Conservation (phyloP, 2,888 invertebrate species). For the Germaria angustata region DNA sequence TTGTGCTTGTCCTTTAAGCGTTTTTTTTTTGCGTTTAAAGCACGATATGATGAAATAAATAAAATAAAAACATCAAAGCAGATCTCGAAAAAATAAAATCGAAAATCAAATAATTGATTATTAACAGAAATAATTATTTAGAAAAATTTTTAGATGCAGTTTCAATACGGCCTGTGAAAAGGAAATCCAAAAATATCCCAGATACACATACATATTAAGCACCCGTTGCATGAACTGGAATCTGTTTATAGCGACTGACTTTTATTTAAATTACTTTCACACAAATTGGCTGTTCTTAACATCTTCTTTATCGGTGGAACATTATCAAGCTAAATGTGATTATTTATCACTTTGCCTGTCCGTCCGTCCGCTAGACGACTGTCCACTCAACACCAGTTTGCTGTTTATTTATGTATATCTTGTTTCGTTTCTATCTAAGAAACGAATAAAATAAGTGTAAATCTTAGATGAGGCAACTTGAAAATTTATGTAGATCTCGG, state of each 20-base stretch:
- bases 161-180: too few relatives aligned
- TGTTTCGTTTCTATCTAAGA: neutral
- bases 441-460: constrained; percentile 3
- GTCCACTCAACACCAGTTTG: neutral
- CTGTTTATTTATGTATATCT: neutral
- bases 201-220: neutral
- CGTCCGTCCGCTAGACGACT: neutral
- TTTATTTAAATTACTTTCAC: constrained; percentile 13
- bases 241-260: neutral
- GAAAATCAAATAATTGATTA: too few relatives aligned
- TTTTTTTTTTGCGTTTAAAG: too few relatives aligned
- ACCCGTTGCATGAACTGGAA: constrained; percentile 1
- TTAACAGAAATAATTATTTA: too few relatives aligned
- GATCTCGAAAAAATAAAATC: too few relatives aligned
- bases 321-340: constrained; percentile 13
- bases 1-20: too few relatives aligned
- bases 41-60: too few relatives aligned
- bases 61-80: too few relatives aligned
- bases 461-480: constrained; percentile 25
- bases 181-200: too few relatives aligned
- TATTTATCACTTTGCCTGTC: neutral
- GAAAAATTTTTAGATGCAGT: too few relatives aligned
- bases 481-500: constrained; percentile 52
- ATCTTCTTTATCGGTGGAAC: neutral
- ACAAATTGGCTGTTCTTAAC: constrained; percentile 7